These are phyloP conservation scores for Macquaria australasica DNA, from an alignment of 2,113 vertebrate species.

Conservation along the genomic window DNA sequence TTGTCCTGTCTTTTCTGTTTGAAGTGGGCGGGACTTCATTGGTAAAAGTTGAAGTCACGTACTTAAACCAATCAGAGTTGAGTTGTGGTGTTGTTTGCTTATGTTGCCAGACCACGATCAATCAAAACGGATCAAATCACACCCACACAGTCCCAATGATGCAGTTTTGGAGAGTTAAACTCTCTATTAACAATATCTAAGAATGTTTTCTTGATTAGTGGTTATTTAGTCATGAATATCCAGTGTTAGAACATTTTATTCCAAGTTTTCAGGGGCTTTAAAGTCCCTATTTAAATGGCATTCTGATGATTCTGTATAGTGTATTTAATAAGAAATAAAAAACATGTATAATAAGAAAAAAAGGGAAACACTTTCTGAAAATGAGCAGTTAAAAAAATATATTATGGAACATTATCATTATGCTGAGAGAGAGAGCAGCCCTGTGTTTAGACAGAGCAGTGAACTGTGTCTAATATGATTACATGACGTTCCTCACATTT, in stretches of 20 bases:
- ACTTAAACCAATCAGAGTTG: background rate
- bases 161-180: background rate
- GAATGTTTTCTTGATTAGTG: background rate
- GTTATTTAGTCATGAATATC: background rate
- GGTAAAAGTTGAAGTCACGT: background rate
- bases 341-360: background rate
- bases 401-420: conserved; percentile 41
- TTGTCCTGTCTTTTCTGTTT: background rate
- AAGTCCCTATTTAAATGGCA: background rate
- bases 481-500: conserved; percentile 77
- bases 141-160: background rate
- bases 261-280: background rate
- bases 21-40: background rate
- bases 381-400: background rate
- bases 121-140: background rate
- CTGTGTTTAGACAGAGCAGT: conserved; percentile 65
- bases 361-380: background rate
- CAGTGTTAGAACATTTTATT: background rate
- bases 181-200: background rate
- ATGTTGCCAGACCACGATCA: background rate
- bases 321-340: background rate
- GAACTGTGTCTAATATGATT: conserved; percentile 78
- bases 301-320: background rate
- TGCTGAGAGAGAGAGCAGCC: conserved; percentile 50
- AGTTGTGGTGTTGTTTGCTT: background rate